Evolutionary conservation across 35 echinoderm and acorn worm genomes (phyloP).

Genomic region (Heliocidaris tuberculata): DNA sequence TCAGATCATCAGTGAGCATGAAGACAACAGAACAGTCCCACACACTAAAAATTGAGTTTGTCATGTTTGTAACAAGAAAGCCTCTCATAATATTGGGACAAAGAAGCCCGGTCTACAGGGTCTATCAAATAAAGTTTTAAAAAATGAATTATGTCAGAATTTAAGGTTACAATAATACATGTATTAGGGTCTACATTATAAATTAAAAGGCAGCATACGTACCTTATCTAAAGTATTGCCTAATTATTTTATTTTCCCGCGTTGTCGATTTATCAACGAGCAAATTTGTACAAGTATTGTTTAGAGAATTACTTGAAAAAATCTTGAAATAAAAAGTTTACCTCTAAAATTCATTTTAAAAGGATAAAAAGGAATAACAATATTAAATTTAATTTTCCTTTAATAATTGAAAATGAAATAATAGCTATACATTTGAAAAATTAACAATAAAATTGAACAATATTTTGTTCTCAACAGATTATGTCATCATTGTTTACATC

Average conservation of each 20-base stretch:
- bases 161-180: no score
- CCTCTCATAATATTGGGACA: no score
- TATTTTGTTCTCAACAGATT: background rate
- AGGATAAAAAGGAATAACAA: background rate
- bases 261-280: background rate
- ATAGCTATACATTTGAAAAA: background rate
- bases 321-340: background rate
- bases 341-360: background rate
- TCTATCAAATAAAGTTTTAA: no score
- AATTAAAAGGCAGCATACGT: no score
- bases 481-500: slow-evolving; percentile 54
- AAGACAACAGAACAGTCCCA: background rate
- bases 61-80: no score
- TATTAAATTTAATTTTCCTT: background rate
- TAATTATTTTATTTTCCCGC: background rate
- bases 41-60: background rate
- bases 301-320: background rate
- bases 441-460: background rate
- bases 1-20: no score
- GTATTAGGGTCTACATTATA: no score
- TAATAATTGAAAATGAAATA: background rate
- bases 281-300: background rate
- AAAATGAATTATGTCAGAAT: no score
- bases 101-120: no score
- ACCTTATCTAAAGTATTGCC: no score